Evolutionary conservation across 2,888 invertebrate genomes (phyloP), one percentile per base, ranked within the genome.

Genomic region (Ophion costatus): DNA sequence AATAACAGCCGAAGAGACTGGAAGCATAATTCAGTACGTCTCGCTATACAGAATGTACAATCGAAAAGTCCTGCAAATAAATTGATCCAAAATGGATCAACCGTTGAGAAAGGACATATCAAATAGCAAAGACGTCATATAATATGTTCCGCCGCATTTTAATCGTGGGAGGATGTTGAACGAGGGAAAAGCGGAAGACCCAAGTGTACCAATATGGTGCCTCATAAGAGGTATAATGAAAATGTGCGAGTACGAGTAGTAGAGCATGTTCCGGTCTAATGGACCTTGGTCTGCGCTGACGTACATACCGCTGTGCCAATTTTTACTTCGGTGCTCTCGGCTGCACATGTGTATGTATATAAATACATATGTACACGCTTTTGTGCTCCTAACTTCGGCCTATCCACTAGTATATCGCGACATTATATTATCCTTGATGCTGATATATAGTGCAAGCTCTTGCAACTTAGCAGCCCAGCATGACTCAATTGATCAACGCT

Each of bases 231-330:
- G 29, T 80, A 63, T 80, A 45, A 11, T 22, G 42, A 71, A 78
- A 80, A 84, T 74, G 71, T 75, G 70, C 67, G 59, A 38, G 78
- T 79, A 80, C 76, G 69, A 73, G 86, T 83, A 86, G 84, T 86
- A 83, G 86, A 87, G 86, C 84, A 88, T 88, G 90, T 90, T 90
- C 88, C 89, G 88, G 88, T 88, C 88, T 90, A 89, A 90, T 90
- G 89, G 88, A 86, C 83, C 84, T 82, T 79, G 75, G 64, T 88
- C 80, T 85, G 84, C 81, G 71, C 76, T 22, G 42, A 67, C 71
- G 64, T 64, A 80, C 75, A 76, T 71, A 67, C 56, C 61, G 59
- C 51, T 80, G 82, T 86, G 83, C 82, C 77, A 83, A 87, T 87
- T 87, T 86, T 87, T 87, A 73, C 76, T 45, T 63, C 79, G 67